Evolutionary conservation across 1,140 invertebrate species (phyloP), one percentile per base, ranked within the genome.

Genomic region (Spodoptera litura): DNA sequence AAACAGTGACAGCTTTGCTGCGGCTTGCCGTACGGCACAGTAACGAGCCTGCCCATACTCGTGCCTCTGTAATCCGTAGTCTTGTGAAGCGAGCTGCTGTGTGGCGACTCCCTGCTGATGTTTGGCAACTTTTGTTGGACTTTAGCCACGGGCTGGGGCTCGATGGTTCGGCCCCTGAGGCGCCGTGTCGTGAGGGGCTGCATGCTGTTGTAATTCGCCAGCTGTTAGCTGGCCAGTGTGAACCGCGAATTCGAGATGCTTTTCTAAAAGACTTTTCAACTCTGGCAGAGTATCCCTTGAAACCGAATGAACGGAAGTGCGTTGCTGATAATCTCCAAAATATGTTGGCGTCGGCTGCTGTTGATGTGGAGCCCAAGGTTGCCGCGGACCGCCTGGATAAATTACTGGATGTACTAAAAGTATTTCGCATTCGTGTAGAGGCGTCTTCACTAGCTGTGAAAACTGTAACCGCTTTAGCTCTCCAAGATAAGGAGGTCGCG

Each of bases 61-160:
- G 89, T 13, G 87, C 90, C 12, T 80, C 89, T 8, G 51, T 92
- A 15, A 73, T 90, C 0, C 84, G 91, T n/a, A 92, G 90, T 31
- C 76, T 92, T 31, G 86, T 88, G 0, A 89, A 89, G 75, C 85
- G 90, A 4, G 87, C 84, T 10, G 78, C 76, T 52, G 84, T 80
- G 4, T 93, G 90, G 90, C 81, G 88, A 35, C 53, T 88, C 9
- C 83, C 88, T 10, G 78, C 81, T 8, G 78, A 84, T n/a, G 49
- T 74, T 9, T 93, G 91, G 91, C 38, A 62, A 8, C 20, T 78
- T 13, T 53, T 92, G 12, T 52, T 90, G 12, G 56, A 85, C 25
- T 90, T 89, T 77, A 86, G 81, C 0, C 76, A 78, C 25, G 87
- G 84, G 2, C 58, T 92, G 15, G 90, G 88, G 10, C 72, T 91